A percentile compares a stretch with the other conserved stretches of the same genome.
These are phyloP conservation scores for Myzus persicae DNA, from an alignment of 1,140 invertebrate species.

Conservation along the genomic window DNA sequence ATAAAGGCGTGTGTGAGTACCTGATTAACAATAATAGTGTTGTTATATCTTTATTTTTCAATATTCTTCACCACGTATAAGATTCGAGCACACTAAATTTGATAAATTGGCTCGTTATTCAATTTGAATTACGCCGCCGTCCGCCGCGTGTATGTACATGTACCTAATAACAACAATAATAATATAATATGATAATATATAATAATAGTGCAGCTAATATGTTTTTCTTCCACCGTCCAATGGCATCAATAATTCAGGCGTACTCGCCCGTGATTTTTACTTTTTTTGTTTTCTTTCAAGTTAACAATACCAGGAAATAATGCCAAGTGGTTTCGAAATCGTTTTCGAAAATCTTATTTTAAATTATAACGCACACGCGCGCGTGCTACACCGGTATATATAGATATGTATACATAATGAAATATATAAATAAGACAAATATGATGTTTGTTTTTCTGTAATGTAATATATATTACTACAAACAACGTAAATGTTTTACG, in stretches of 20 bases:
- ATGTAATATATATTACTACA: slow-evolving; percentile 10
- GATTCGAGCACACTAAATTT: not conserved
- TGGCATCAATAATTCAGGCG: slow-evolving; percentile 28
- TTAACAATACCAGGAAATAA: slow-evolving; percentile 21
- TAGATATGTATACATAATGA: not conserved
- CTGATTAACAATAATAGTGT: slow-evolving; percentile 21
- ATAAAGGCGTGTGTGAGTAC: not conserved
- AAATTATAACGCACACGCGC: not conserved
- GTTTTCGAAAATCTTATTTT: not conserved
- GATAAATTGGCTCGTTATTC: not conserved
- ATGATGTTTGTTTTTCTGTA: slow-evolving; percentile 22
- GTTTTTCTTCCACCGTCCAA: not conserved
- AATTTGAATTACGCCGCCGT: not conserved
- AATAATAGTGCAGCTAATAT: not conserved
- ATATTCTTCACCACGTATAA: not conserved
- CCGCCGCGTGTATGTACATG: too few species aligned
- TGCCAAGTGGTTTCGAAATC: slow-evolving; percentile 28
- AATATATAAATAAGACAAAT: not conserved
- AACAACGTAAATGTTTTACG: not conserved
- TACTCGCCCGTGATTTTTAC: not conserved
- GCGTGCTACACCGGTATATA: not conserved
- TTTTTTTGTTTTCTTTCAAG: not conserved
- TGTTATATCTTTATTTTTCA: not conserved
- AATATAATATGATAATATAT: not conserved
- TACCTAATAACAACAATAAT: not conserved